phyloP scores from a whole-genome alignment of 2,797 vertebrate species.

The Hemibagrus guttatus region DNA sequence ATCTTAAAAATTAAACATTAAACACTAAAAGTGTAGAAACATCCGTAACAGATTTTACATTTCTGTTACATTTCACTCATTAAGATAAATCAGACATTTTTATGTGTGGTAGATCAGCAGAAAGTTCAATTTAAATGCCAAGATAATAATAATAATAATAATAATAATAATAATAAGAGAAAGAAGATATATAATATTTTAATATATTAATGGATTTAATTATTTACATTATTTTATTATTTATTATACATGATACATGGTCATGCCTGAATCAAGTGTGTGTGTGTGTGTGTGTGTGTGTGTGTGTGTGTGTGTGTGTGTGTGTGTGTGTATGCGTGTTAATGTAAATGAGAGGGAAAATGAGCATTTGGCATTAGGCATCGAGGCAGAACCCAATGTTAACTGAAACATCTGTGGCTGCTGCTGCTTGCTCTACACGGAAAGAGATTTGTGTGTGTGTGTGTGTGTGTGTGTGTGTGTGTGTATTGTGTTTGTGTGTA shows the following conservation, averaged over 20 bases:
- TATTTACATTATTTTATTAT: neutral
- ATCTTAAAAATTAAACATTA: neutral
- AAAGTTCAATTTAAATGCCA: neutral
- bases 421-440: neutral
- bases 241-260: neutral
- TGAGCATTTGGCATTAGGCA: slow-evolving; percentile 2
- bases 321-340: neutral
- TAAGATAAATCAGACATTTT: neutral
- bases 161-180: neutral
- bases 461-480: slow-evolving; percentile 3
- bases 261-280: neutral
- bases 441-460: neutral
- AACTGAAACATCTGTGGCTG: slow-evolving; percentile 54
- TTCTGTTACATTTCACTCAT: neutral
- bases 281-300: neutral
- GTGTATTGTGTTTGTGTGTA: neutral
- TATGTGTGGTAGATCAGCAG: neutral
- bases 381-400: slow-evolving; percentile 52
- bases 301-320: slow-evolving; percentile 3
- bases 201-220: neutral
- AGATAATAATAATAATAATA: slow-evolving; percentile 1
- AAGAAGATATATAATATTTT: neutral
- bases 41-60: neutral
- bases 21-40: neutral
- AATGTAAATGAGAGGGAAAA: neutral